A percentile compares a stretch with the other conserved stretches of the same genome.
phyloP scores from a whole-genome alignment of 1,140 invertebrate species.

The Schlechtendalia chinensis region DNA sequence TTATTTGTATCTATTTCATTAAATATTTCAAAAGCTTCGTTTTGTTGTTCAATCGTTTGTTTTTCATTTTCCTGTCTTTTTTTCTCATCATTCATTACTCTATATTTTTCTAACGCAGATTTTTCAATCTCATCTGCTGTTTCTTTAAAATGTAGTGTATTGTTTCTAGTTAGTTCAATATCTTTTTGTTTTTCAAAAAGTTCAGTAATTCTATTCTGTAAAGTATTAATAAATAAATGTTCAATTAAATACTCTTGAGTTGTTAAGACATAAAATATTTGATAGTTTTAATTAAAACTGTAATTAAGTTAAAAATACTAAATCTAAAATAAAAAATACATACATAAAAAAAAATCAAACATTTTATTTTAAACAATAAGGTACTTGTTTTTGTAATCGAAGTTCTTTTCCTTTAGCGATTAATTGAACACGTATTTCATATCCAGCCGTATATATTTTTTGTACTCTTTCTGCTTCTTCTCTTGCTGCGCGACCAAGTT shows the following conservation, averaged over 20 bases:
- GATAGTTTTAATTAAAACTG: too few relatives aligned
- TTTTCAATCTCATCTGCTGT: constrained; percentile 72
- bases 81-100: constrained; percentile 56
- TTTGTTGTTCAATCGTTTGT: constrained; percentile 59
- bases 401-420: constrained; percentile 73
- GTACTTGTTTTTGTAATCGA: constrained; percentile 69
- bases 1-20: constrained; percentile 72
- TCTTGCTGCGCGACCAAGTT: constrained; percentile 76
- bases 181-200: constrained; percentile 71
- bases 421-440: constrained; percentile 72
- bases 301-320: too few relatives aligned
- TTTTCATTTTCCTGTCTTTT: constrained; percentile 64
- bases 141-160: constrained; percentile 72
- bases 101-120: constrained; percentile 74
- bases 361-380: not conserved
- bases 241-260: too few relatives aligned
- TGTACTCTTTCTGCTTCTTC: constrained; percentile 71
- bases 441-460: constrained; percentile 75
- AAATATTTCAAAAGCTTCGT: constrained; percentile 72
- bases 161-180: constrained; percentile 68
- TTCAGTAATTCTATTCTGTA: constrained; percentile 63
- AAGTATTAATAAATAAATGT: not conserved
- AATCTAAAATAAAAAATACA: too few relatives aligned
- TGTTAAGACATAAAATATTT: too few relatives aligned
- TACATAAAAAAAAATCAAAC: too few relatives aligned